Percentiles rank a stretch among this genome's conserved stretches.
Conservation (phyloP, 1,140 invertebrate species). For the Drosophila rhopaloa region DNA sequence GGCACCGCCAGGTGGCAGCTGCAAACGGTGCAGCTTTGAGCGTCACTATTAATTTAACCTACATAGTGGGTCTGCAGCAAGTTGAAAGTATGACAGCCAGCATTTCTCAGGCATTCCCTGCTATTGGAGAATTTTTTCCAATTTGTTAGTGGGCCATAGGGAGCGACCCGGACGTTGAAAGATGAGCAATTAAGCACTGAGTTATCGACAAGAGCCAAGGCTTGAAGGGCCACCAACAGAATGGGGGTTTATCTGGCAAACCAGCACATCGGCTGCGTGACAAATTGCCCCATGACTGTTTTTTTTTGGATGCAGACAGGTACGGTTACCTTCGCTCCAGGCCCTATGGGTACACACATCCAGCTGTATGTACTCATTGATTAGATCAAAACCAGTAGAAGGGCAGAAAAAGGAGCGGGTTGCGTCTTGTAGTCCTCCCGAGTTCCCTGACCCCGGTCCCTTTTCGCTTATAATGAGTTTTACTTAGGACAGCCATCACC, state of each 20-base stretch:
- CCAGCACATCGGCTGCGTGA: constrained; percentile 58
- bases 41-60: constrained; percentile 80
- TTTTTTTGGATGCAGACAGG: constrained; percentile 46
- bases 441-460: neutral
- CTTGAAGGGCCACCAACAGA: constrained; percentile 4
- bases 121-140: constrained; percentile 54
- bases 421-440: no score
- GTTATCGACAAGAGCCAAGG: constrained; percentile 68
- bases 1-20: constrained; percentile 58
- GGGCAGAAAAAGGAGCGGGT: neutral
- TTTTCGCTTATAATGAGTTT: constrained; percentile 72
- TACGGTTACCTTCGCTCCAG: constrained; percentile 15
- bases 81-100: constrained; percentile 61
- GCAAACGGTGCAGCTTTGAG: constrained; percentile 42
- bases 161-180: constrained; percentile 65
- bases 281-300: constrained; percentile 69
- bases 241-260: constrained; percentile 6
- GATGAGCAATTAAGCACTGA: constrained; percentile 80
- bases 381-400: constrained; percentile 60
- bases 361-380: constrained; percentile 56
- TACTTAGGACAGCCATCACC: constrained; percentile 28
- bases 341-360: constrained; percentile 11
- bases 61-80: constrained; percentile 56
- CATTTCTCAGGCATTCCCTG: constrained; percentile 49
- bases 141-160: constrained; percentile 38